Conservation (phyloP, 2,113 vertebrate genomes). For the Lathamus discolor region DNA sequence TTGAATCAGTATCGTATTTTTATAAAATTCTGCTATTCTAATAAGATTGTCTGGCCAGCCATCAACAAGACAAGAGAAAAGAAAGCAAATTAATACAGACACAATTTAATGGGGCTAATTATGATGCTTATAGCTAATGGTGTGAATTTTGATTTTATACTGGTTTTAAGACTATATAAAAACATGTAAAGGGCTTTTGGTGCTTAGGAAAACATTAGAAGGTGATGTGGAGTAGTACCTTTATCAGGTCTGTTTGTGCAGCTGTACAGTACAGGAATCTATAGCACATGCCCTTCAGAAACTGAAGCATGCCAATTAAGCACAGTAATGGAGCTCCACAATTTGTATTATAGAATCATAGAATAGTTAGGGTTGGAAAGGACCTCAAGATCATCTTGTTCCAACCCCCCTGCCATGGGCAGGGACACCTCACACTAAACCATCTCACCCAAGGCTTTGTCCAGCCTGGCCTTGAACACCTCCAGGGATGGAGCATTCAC, state of each 20-base stretch:
- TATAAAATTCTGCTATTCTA: background rate
- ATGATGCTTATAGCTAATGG: background rate
- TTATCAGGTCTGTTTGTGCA: background rate
- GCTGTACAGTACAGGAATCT: background rate
- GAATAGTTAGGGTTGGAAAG: too few species aligned
- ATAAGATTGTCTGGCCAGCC: background rate
- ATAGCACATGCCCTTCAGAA: background rate
- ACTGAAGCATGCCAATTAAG: accelerated
- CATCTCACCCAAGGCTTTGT: too few species aligned
- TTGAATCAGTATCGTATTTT: background rate
- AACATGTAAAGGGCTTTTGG: background rate
- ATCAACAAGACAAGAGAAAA: background rate
- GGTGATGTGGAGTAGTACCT: background rate
- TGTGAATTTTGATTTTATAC: background rate
- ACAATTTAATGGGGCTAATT: background rate
- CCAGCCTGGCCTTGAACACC: too few species aligned
- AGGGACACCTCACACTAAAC: too few species aligned
- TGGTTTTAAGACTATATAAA: background rate
- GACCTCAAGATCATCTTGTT: too few species aligned
- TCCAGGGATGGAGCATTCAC: too few species aligned
- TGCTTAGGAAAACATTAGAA: background rate
- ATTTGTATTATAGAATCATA: background rate
- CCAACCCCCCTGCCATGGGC: too few species aligned
- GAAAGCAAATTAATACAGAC: background rate
- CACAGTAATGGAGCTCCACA: background rate